Conservation (phyloP, 2,888 invertebrate genomes). For the Drosophila nr. perissopoda region DNA sequence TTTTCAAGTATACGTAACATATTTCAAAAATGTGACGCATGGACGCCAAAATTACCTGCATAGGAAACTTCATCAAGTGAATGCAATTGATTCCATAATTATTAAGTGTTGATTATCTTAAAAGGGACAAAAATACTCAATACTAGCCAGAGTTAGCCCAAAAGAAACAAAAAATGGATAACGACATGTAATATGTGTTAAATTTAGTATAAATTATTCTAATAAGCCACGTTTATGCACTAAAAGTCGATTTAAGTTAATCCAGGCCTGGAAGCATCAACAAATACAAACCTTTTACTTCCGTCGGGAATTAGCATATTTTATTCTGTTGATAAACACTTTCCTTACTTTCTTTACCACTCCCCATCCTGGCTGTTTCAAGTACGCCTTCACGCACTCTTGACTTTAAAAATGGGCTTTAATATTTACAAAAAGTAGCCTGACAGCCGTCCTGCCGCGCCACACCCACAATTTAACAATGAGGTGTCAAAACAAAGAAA, state of each 20-base stretch:
- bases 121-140: neutral
- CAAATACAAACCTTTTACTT: neutral
- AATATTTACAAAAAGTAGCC: conserved; percentile 35
- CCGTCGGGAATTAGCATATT: conserved; percentile 7
- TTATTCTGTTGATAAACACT: conserved; percentile 5
- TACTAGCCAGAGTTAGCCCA: neutral
- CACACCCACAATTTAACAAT: conserved; percentile 43
- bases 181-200: neutral
- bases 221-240: neutral
- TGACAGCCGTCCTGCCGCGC: conserved; percentile 11
- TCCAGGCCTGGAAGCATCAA: neutral
- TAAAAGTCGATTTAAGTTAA: neutral
- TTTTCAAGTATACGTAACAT: neutral
- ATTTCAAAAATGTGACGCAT: neutral
- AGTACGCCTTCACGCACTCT: conserved; percentile 1
- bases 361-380: neutral
- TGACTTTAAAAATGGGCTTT: conserved; percentile 41
- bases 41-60: neutral
- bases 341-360: neutral
- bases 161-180: neutral
- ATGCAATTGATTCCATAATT: neutral
- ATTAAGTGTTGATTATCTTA: neutral
- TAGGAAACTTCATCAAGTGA: neutral
- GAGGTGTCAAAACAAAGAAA: conserved; percentile 80
- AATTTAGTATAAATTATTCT: neutral